Percentiles rank a stretch among this genome's conserved stretches.
Evolutionary conservation across 2,888 invertebrate genomes (phyloP).

Genomic region (Miltochrista miniata): DNA sequence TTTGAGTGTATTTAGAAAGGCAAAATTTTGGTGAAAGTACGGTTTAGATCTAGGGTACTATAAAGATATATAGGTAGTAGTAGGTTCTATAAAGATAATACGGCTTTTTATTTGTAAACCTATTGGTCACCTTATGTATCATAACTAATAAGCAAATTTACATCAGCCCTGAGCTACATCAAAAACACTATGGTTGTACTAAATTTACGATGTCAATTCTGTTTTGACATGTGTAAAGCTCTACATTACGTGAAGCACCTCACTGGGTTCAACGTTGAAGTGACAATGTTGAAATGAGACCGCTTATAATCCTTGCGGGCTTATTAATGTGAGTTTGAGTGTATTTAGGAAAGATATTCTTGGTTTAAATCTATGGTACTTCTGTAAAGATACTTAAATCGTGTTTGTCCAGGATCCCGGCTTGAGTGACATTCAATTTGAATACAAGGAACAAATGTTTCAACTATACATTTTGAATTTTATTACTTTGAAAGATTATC

Average conservation of each 20-base stretch:
- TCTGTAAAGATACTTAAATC: no score
- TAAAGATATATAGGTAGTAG: no score
- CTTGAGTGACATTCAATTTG: neutral
- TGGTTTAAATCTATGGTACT: no score
- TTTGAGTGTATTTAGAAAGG: neutral
- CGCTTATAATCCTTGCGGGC: neutral
- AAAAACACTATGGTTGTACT: no score
- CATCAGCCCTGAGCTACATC: no score
- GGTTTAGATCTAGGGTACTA: neutral
- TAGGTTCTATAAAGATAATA: neutral
- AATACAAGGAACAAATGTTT: neutral
- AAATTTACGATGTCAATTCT: no score
- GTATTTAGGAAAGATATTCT: neutral
- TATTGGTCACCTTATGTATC: no score
- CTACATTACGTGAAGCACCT: neutral
- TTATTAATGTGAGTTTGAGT: neutral
- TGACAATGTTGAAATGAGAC: neutral
- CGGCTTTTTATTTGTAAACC: neutral
- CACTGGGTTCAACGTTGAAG: no score
- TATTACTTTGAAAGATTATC: no score
- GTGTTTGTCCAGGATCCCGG: neutral
- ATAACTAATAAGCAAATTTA: no score
- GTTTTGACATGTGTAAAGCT: neutral
- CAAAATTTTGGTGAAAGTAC: neutral
- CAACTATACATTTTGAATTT: no score